phyloP scores from a whole-genome alignment of 2,113 vertebrate species.

The Leiothrix lutea region DNA sequence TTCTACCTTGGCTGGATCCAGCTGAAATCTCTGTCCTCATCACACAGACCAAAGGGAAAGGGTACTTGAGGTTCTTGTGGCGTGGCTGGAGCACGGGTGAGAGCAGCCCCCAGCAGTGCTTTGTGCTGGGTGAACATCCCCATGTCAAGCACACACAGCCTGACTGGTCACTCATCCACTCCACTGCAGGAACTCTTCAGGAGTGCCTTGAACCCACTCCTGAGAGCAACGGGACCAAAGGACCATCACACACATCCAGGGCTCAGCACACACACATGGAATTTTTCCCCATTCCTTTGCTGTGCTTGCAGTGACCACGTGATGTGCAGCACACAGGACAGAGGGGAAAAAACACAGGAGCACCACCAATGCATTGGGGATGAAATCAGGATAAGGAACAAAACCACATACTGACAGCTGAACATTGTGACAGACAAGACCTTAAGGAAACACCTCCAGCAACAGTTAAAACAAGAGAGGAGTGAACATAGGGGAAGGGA shows the following conservation, averaged over 20 bases:
- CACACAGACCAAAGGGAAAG: background rate
- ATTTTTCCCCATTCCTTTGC: background rate
- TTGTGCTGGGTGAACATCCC: background rate
- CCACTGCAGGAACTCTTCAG: rapidly evolving
- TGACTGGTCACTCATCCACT: background rate
- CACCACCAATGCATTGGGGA: background rate
- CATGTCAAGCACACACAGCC: background rate
- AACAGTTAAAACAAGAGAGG: background rate
- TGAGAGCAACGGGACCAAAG: background rate
- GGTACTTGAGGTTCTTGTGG: background rate
- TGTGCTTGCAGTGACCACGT: rapidly evolving
- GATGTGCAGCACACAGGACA: background rate
- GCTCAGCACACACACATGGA: background rate
- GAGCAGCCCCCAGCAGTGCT: background rate
- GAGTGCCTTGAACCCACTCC: background rate
- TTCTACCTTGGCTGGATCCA: background rate
- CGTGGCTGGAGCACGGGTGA: background rate
- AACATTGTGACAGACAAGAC: background rate
- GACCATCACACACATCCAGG: background rate
- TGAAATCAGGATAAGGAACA: background rate
- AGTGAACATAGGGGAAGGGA: background rate
- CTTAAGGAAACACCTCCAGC: background rate
- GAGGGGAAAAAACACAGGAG: background rate
- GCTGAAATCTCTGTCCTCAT: background rate
- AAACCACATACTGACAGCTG: background rate